A percentile compares a stretch with the other conserved stretches of the same genome.
phyloP scores from a whole-genome alignment of 2,888 invertebrate genomes.

The Glaucopsyche alexis region DNA sequence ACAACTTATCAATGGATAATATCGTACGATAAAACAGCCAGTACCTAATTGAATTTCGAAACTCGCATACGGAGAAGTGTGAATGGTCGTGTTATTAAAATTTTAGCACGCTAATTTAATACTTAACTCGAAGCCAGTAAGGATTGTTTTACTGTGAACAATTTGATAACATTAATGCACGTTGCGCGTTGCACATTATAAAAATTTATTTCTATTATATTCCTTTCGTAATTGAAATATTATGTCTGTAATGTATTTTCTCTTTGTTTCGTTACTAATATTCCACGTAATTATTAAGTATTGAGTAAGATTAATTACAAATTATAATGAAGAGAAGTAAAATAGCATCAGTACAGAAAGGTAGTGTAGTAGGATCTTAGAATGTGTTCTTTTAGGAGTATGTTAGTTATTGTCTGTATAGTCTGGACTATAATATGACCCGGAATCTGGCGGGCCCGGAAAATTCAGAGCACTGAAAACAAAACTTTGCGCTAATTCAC shows the following conservation, averaged over 20 bases:
- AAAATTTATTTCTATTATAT: constrained; percentile 21
- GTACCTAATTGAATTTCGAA: constrained; percentile 23
- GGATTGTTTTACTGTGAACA: neutral
- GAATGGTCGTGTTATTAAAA: neutral
- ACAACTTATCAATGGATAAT: constrained; percentile 18
- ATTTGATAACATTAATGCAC: neutral
- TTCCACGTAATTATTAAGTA: constrained; percentile 8
- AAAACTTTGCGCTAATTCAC: too few relatives aligned
- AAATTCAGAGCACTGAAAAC: too few relatives aligned
- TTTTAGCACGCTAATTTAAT: constrained; percentile 4
- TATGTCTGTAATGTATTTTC: constrained; percentile 19
- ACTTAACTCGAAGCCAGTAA: neutral
- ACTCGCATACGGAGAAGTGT: constrained; percentile 15
- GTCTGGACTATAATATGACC: too few relatives aligned
- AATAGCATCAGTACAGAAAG: neutral
- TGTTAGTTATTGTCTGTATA: too few relatives aligned
- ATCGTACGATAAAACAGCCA: constrained; percentile 8
- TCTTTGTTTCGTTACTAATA: constrained; percentile 14
- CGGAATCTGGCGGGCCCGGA: too few relatives aligned
- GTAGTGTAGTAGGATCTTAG: too few relatives aligned
- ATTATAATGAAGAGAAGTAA: neutral
- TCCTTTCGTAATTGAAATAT: constrained; percentile 19
- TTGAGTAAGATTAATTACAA: constrained; percentile 15
- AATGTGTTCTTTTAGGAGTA: too few relatives aligned
- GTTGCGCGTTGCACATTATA: constrained; percentile 16